Conservation (phyloP, 2,888 invertebrate species). For the Pomacea canaliculata region DNA sequence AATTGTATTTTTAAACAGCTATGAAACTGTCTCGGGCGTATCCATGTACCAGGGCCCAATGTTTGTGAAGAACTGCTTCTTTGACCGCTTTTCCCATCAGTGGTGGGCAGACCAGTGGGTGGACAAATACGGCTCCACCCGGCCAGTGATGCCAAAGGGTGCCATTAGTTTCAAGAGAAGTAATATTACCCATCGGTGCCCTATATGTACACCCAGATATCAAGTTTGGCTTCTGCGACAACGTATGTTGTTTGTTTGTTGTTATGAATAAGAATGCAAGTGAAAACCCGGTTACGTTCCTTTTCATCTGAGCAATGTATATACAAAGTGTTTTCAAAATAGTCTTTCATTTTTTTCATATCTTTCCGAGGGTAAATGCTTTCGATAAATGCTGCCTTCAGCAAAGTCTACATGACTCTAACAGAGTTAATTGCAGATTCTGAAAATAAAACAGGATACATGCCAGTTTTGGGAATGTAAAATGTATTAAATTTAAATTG, state of each 20-base stretch:
- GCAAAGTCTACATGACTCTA: too few relatives aligned
- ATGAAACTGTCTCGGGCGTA: constrained; percentile 21
- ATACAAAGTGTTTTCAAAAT: too few relatives aligned
- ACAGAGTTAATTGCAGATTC: too few relatives aligned
- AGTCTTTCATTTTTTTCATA: too few relatives aligned
- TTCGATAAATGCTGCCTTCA: too few relatives aligned
- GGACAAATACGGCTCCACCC: background rate
- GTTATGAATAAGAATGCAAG: background rate
- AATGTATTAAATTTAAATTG: too few relatives aligned
- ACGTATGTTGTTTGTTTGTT: constrained; percentile 12
- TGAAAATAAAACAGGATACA: too few relatives aligned
- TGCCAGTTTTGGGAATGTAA: too few relatives aligned
- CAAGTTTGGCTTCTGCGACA: constrained; percentile 32
- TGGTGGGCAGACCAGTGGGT: constrained; percentile 10
- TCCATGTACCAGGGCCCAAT: constrained; percentile 31
- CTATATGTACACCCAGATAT: constrained; percentile 12
- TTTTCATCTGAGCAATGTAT: too few relatives aligned
- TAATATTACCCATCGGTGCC: constrained; percentile 25
- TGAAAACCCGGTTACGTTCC: too few relatives aligned
- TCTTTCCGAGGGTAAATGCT: too few relatives aligned
- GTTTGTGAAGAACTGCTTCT: constrained; percentile 29
- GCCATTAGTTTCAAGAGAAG: constrained; percentile 25
- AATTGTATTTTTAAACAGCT: constrained; percentile 5
- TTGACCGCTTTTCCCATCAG: constrained; percentile 20
- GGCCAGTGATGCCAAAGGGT: constrained; percentile 14